Evolutionary conservation across 1,140 invertebrate genomes (phyloP).

Genomic region (Heliconius himera): DNA sequence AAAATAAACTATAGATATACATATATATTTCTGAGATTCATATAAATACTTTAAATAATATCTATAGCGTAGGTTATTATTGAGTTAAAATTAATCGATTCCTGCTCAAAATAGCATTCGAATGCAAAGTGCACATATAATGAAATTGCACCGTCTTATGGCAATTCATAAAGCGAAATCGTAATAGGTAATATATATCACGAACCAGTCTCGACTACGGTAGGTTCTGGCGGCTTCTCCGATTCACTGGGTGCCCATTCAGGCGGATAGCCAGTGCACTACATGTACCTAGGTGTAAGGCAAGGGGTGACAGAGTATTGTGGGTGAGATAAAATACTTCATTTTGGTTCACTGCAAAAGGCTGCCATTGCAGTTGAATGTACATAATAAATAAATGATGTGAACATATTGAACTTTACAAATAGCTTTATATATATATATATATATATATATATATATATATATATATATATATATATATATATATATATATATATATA

Average conservation of each 20-base stretch:
- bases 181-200: slow-evolving; percentile 44
- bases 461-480: no score
- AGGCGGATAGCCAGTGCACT: slow-evolving; percentile 51
- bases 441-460: no score
- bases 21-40: not conserved
- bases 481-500: no score
- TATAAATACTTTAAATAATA: not conserved
- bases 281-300: slow-evolving; percentile 62
- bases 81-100: not conserved
- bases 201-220: slow-evolving; percentile 46
- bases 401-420: no score
- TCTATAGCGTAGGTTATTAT: not conserved
- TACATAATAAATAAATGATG: slow-evolving; percentile 17
- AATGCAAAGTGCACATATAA: slow-evolving; percentile 44
- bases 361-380: slow-evolving; percentile 23
- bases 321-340: slow-evolving; percentile 54
- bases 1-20: not conserved
- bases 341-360: slow-evolving; percentile 52
- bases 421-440: no score
- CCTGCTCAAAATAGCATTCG: slow-evolving; percentile 23
- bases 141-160: slow-evolving; percentile 46
- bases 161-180: slow-evolving; percentile 44
- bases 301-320: slow-evolving; percentile 57
- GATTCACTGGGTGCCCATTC: slow-evolving; percentile 53
- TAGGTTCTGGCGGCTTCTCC: slow-evolving; percentile 43